Percentiles rank a stretch among this genome's conserved stretches.
Evolutionary conservation across 2,113 vertebrate genomes (phyloP).

Genomic region (Hemicordylus capensis): DNA sequence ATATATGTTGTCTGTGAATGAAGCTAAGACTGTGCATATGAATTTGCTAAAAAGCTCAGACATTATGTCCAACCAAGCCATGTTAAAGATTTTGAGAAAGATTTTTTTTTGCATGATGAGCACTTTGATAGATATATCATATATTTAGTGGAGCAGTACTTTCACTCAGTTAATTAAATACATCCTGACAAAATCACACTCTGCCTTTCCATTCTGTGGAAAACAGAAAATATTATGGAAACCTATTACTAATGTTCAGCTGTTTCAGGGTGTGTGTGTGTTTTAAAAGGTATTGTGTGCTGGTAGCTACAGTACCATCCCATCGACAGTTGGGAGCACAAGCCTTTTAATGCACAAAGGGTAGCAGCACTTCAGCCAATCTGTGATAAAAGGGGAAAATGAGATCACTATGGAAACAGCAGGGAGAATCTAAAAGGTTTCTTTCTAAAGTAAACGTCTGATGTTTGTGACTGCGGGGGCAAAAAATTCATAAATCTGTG

Average conservation of each 20-base stretch:
- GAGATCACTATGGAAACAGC: constrained; percentile 89
- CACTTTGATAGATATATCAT: constrained; percentile 62
- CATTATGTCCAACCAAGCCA: constrained; percentile 55
- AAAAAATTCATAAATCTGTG: constrained; percentile 83
- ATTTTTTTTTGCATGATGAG: constrained; percentile 60
- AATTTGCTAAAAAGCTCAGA: constrained; percentile 56
- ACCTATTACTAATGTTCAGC: constrained; percentile 60
- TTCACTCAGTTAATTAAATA: constrained; percentile 71
- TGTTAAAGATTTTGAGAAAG: constrained; percentile 67
- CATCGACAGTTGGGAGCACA: constrained; percentile 79
- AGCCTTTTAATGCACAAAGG: constrained; percentile 83
- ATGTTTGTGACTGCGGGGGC: constrained; percentile 81
- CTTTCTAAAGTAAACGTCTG: constrained; percentile 85
- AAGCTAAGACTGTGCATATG: constrained; percentile 58
- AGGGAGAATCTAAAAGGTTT: constrained; percentile 85
- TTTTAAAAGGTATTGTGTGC: constrained; percentile 72
- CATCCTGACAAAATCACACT: constrained; percentile 69
- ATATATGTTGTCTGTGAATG: constrained; percentile 31
- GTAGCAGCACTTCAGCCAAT: constrained; percentile 82
- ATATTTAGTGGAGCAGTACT: constrained; percentile 53
- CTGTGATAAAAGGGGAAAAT: constrained; percentile 83
- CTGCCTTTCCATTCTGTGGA: constrained; percentile 52
- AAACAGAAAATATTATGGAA: constrained; percentile 51
- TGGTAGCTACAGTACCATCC: constrained; percentile 73
- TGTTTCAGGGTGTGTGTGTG: constrained; percentile 71